Conservation (phyloP, 2,113 vertebrate species). For the Colistium nudipinnis region DNA sequence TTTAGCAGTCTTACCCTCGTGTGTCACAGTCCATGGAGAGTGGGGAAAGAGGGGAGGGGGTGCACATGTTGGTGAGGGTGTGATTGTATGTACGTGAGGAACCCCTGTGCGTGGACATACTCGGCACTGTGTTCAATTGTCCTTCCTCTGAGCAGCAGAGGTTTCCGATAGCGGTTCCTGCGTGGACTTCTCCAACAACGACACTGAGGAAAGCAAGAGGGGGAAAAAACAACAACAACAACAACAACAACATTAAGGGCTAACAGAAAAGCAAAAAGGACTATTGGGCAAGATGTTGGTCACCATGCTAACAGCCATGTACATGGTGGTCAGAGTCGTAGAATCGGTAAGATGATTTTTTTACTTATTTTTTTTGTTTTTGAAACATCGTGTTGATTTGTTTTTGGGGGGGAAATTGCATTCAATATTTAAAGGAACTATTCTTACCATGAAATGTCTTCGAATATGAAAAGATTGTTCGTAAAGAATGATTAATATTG, state of each 20-base stretch:
- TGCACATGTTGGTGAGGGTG: background rate
- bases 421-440: background rate
- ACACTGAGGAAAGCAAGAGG: slow-evolving; percentile 21
- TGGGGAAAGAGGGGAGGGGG: slow-evolving; percentile 37
- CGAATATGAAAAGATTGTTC: background rate
- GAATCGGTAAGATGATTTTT: slow-evolving; percentile 83
- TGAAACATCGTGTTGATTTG: background rate
- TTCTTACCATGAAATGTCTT: background rate
- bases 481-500: no score
- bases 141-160: background rate
- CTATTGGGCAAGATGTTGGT: slow-evolving; percentile 83
- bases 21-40: slow-evolving; percentile 54
- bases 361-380: no score
- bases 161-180: slow-evolving; percentile 23
- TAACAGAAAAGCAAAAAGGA: slow-evolving; percentile 16
- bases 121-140: slow-evolving; percentile 25
- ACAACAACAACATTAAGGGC: slow-evolving; percentile 28
- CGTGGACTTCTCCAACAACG: slow-evolving; percentile 27
- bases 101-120: slow-evolving; percentile 14
- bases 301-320: slow-evolving; percentile 87
- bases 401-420: background rate
- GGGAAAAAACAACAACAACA: no score
- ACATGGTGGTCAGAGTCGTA: slow-evolving; percentile 81
- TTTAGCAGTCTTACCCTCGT: slow-evolving; percentile 75
- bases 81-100: slow-evolving; percentile 16